phyloP scores from a whole-genome alignment of 2,797 vertebrate species.

The Phylloscopus collybita region DNA sequence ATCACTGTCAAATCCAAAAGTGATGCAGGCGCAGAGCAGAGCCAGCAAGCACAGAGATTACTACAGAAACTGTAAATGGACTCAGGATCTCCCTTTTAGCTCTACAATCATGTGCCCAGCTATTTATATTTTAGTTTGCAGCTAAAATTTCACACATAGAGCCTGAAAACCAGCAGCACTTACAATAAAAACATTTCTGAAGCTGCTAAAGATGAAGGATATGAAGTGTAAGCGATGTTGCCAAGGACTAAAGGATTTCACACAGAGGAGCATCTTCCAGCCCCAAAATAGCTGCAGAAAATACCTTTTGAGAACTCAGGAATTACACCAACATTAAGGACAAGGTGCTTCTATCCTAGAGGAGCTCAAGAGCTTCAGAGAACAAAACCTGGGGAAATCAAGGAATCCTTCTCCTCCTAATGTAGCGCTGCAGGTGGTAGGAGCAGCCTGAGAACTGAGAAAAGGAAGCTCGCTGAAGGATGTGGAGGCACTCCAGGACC shows the following conservation, averaged over 20 bases:
- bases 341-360: neutral
- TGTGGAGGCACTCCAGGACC: neutral
- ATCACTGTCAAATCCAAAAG: neutral
- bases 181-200: neutral
- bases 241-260: neutral
- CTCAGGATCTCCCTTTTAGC: neutral
- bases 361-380: neutral
- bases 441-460: neutral
- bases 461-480: neutral
- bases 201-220: neutral
- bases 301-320: neutral
- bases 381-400: neutral
- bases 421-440: accelerated
- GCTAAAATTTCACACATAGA: neutral
- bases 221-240: neutral
- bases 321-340: neutral
- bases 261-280: neutral
- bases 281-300: neutral
- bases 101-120: neutral
- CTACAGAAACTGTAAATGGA: neutral
- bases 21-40: neutral
- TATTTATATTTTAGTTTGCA: neutral
- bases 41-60: accelerated
- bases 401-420: neutral
- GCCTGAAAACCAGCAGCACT: neutral